Percentiles rank a stretch among this genome's conserved stretches.
Conservation (phyloP, 2,888 invertebrate genomes). For the Cataglyphis albicans region DNA sequence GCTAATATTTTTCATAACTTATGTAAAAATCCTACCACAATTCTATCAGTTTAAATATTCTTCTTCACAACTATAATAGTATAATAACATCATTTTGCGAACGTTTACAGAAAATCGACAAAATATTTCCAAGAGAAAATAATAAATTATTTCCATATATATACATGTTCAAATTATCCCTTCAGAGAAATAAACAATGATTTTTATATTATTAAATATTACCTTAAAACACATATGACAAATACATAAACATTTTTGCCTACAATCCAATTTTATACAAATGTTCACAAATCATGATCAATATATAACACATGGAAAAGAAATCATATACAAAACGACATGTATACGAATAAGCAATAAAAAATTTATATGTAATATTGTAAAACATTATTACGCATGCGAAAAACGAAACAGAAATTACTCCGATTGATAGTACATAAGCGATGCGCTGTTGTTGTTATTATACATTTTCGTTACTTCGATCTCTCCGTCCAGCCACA, state of each 20-base stretch:
- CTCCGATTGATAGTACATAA: conserved; percentile 31
- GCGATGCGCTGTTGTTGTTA: conserved; percentile 21
- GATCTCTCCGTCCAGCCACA: conserved; percentile 36
- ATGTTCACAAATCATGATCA: conserved; percentile 5
- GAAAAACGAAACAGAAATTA: background rate
- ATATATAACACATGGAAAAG: background rate
- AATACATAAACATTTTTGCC: background rate
- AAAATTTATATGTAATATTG: background rate
- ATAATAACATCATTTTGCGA: background rate
- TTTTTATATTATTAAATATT: background rate
- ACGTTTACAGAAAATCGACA: background rate
- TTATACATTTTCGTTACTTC: conserved; percentile 40
- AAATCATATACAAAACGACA: background rate
- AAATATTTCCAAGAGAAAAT: background rate
- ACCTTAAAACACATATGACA: background rate
- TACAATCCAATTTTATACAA: background rate
- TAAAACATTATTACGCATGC: background rate
- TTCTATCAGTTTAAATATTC: background rate
- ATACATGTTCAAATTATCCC: background rate
- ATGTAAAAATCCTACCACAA: background rate
- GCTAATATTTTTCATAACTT: background rate
- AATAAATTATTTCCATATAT: background rate
- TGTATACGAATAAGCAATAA: background rate
- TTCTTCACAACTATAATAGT: background rate
- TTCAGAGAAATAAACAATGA: background rate